A percentile compares a stretch with the other conserved stretches of the same genome.
phyloP scores from a whole-genome alignment of 2,888 invertebrate species.

The Hydriomena furcata region DNA sequence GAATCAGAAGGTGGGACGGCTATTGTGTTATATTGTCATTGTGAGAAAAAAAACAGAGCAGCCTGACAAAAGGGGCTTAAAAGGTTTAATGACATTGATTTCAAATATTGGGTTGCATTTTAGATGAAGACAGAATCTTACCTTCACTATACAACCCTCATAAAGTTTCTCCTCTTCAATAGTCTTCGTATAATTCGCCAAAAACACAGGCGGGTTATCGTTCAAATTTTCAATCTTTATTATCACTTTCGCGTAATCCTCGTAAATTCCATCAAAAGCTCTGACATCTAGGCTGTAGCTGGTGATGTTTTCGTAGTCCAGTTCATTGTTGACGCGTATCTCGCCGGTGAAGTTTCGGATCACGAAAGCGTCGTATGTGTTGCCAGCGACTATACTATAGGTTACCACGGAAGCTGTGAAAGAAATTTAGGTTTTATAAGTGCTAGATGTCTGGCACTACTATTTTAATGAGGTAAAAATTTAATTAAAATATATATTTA shows the following conservation, averaged over 20 bases:
- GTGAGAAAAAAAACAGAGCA: too few relatives aligned
- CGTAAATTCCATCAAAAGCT: slow-evolving; percentile 92
- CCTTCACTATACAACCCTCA: slow-evolving; percentile 87
- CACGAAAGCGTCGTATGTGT: slow-evolving; percentile 92
- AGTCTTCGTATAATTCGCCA: slow-evolving; percentile 87
- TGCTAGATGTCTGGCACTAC: too few relatives aligned
- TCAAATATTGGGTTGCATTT: too few relatives aligned
- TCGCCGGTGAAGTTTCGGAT: slow-evolving; percentile 94
- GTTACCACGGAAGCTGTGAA: slow-evolving; percentile 89
- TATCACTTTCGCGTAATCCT: slow-evolving; percentile 91
- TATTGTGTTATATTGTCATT: too few relatives aligned
- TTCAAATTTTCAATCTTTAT: slow-evolving; percentile 95
- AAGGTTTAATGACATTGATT: too few relatives aligned
- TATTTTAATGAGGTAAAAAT: too few relatives aligned
- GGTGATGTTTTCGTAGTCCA: slow-evolving; percentile 94
- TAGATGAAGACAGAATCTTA: slow-evolving; percentile 61
- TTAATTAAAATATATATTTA: too few relatives aligned
- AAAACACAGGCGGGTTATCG: slow-evolving; percentile 95
- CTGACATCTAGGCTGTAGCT: slow-evolving; percentile 92
- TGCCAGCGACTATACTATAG: slow-evolving; percentile 95
- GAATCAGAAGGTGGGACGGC: too few relatives aligned
- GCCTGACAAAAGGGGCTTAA: too few relatives aligned
- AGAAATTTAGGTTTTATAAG: neutral
- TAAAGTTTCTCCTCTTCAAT: slow-evolving; percentile 89
- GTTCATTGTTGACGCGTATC: slow-evolving; percentile 89